These are phyloP conservation scores for Phasia obesa DNA, from an alignment of 2,888 invertebrate genomes.

Conservation along the genomic window DNA sequence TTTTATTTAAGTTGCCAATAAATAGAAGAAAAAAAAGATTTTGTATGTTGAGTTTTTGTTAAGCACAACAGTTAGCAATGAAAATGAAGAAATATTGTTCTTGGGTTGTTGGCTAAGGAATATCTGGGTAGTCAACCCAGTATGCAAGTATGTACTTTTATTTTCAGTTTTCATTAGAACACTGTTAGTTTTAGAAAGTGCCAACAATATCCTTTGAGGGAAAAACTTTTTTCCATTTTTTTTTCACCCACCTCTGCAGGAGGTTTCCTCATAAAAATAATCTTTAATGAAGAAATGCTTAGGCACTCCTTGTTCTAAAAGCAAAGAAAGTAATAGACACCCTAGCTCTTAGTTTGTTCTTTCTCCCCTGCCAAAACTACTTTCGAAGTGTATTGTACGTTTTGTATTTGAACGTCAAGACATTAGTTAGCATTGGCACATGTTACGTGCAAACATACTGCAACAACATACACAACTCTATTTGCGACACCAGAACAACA, in stretches of 20 bases:
- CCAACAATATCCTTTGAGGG: neutral
- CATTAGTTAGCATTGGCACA: constrained; percentile 68
- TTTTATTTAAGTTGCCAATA: constrained; percentile 16
- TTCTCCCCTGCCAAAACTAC: constrained; percentile 11
- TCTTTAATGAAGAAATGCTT: constrained; percentile 27
- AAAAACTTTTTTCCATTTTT: constrained; percentile 1
- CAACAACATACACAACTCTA: too few species aligned
- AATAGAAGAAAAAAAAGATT: neutral
- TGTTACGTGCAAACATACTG: constrained; percentile 56
- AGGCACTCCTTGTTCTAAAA: constrained; percentile 60
- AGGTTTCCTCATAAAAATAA: constrained; percentile 35
- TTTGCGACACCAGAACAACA: neutral
- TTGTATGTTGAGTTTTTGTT: neutral
- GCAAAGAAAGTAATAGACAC: constrained; percentile 22
- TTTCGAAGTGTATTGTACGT: constrained; percentile 22
- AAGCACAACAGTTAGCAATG: neutral
- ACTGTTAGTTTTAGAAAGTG: neutral
- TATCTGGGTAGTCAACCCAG: too few species aligned
- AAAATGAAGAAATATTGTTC: constrained; percentile 22
- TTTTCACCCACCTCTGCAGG: constrained; percentile 29
- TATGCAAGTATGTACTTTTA: neutral
- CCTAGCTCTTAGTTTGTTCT: neutral
- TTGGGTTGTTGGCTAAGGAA: neutral
- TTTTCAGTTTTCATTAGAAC: neutral
- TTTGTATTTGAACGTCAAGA: constrained; percentile 46